These are phyloP conservation scores for Eulithis prunata DNA, from an alignment of 2,888 invertebrate genomes.

Conservation along the genomic window DNA sequence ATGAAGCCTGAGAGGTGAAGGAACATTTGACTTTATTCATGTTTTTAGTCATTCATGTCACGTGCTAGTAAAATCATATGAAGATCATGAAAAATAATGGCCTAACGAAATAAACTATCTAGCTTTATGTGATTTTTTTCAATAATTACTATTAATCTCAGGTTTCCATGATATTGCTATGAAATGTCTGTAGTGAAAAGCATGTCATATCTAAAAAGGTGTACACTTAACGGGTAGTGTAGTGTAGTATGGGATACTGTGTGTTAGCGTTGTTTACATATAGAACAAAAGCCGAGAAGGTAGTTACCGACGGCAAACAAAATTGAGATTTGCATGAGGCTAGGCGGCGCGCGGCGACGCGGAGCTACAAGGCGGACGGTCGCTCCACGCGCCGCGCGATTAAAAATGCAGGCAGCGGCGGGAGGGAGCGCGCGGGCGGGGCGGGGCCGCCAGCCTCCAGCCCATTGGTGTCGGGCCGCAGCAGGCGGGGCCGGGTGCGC, in stretches of 20 bases:
- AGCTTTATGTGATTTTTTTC: background rate
- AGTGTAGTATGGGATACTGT: constrained; percentile 34
- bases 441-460: constrained; percentile 56
- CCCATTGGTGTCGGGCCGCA: constrained; percentile 53
- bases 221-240: constrained; percentile 16
- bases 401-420: constrained; percentile 81
- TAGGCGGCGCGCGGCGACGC: constrained; percentile 59
- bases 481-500: constrained; percentile 59
- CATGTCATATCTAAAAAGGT: constrained; percentile 8
- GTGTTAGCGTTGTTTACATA: constrained; percentile 60
- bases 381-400: constrained; percentile 77
- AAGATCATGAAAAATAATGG: background rate
- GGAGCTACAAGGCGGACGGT: constrained; percentile 64
- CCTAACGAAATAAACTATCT: background rate
- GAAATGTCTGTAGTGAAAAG: background rate
- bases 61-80: background rate
- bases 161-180: background rate
- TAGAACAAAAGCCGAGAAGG: constrained; percentile 69
- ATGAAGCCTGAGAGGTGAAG: constrained; percentile 48
- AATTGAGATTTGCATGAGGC: constrained; percentile 80
- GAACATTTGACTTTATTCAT: constrained; percentile 39
- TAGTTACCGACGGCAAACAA: constrained; percentile 80
- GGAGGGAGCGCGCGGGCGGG: constrained; percentile 73
- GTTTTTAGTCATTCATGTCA: constrained; percentile 13
- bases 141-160: background rate